These are phyloP conservation scores for Tamandua tetradactyla DNA, from an alignment of 2,797 vertebrate species.

Conservation along the genomic window DNA sequence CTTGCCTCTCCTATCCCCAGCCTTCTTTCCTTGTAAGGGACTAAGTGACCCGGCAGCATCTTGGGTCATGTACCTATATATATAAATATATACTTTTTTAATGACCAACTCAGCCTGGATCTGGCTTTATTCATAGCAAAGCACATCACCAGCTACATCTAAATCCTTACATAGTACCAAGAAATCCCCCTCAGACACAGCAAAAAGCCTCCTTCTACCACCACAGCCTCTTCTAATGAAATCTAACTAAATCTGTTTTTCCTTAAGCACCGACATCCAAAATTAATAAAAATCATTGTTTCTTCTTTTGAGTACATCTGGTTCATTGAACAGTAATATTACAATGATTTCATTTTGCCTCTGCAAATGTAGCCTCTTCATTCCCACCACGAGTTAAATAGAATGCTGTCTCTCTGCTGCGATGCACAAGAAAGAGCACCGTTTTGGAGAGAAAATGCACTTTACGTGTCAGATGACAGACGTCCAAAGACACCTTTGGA, in stretches of 20 bases:
- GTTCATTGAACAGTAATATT: background rate
- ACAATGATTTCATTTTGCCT: background rate
- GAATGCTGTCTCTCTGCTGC: background rate
- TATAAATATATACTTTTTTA: background rate
- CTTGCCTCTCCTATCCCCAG: background rate
- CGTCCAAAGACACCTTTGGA: rapidly evolving
- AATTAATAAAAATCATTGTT: background rate
- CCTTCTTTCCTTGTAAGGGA: too few species aligned
- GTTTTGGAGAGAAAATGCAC: too few species aligned
- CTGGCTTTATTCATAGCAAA: background rate
- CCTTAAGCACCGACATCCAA: background rate
- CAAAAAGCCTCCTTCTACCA: background rate
- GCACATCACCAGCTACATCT: rapidly evolving
- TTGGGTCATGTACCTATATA: rapidly evolving
- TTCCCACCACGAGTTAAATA: rapidly evolving
- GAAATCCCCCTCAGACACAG: background rate
- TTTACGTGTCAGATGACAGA: background rate
- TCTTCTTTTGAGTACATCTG: background rate
- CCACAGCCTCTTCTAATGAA: background rate
- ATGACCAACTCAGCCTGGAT: rapidly evolving
- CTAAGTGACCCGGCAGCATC: rapidly evolving
- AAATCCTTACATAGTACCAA: background rate
- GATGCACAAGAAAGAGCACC: rapidly evolving
- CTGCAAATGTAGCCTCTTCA: background rate
- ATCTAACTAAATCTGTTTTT: background rate